Conservation (phyloP, 1,140 invertebrate genomes). For the Pectinophora gossypiella region DNA sequence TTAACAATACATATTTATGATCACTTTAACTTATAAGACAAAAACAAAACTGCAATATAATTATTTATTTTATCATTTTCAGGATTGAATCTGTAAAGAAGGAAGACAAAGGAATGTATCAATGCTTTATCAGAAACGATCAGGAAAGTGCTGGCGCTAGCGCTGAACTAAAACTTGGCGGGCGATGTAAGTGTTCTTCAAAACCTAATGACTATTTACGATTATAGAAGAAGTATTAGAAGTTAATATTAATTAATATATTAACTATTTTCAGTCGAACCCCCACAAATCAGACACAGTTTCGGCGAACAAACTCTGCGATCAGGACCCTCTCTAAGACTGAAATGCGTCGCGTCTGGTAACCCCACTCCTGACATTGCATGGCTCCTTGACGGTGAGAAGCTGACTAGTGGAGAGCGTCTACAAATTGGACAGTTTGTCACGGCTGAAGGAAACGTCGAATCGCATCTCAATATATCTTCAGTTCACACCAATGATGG, state of each 20-base stretch:
- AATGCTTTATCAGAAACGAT: slow-evolving; percentile 95
- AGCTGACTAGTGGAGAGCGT: slow-evolving; percentile 86
- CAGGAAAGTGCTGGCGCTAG: slow-evolving; percentile 95
- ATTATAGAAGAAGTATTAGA: not conserved
- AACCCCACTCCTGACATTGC: slow-evolving; percentile 96
- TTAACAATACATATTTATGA: not conserved
- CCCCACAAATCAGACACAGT: slow-evolving; percentile 89
- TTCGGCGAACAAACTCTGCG: slow-evolving; percentile 92
- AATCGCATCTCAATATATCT: slow-evolving; percentile 95
- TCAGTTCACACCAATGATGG: slow-evolving; percentile 95
- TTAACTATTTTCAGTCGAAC: slow-evolving; percentile 81
- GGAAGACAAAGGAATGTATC: slow-evolving; percentile 98
- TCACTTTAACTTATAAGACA: no score
- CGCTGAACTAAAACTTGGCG: slow-evolving; percentile 94
- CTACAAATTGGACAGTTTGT: slow-evolving; percentile 91
- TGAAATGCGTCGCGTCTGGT: slow-evolving; percentile 85
- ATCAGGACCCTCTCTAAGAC: slow-evolving; percentile 88
- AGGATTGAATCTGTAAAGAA: slow-evolving; percentile 93
- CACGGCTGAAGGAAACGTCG: slow-evolving; percentile 92
- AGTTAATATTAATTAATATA: not conserved
- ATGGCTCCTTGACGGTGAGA: slow-evolving; percentile 94
- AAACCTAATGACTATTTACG: not conserved
- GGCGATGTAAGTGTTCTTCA: slow-evolving; percentile 84
- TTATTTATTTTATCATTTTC: slow-evolving; percentile 18
- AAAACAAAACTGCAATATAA: no score